Percentiles rank a stretch among this genome's conserved stretches.
Evolutionary conservation across 2,888 invertebrate genomes (phyloP).

Genomic region (Drosophila greeni): DNA sequence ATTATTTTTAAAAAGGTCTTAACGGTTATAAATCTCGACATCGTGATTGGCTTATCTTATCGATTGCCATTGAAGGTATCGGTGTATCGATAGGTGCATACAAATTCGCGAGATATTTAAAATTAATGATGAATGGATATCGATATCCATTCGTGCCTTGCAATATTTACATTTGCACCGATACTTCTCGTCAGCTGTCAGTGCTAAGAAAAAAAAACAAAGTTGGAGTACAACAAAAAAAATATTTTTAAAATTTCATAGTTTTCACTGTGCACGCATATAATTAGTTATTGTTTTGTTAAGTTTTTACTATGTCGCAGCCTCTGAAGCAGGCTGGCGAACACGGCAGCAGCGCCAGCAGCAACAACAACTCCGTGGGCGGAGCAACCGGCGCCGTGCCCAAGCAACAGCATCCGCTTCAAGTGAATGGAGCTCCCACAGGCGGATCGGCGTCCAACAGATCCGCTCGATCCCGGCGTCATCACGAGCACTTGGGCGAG

Average conservation of each 20-base stretch:
- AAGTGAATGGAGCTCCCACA: constrained; percentile 43
- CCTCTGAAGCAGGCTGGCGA: constrained; percentile 26
- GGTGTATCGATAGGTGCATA: background rate
- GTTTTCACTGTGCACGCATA: constrained; percentile 14
- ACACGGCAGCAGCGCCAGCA: constrained; percentile 45
- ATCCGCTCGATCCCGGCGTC: constrained; percentile 42
- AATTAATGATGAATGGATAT: background rate
- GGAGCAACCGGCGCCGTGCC: constrained; percentile 66
- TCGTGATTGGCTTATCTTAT: background rate
- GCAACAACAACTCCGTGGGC: constrained; percentile 43
- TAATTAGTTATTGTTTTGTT: background rate
- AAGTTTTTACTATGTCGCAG: constrained; percentile 35
- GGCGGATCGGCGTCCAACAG: constrained; percentile 23
- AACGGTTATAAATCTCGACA: background rate
- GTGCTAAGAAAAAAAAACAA: constrained; percentile 7
- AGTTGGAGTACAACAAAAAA: constrained; percentile 20
- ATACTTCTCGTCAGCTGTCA: constrained; percentile 26
- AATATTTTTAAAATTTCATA: constrained; percentile 7
- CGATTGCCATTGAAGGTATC: background rate
- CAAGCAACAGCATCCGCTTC: constrained; percentile 49
- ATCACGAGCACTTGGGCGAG: constrained; percentile 51
- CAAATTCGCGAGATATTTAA: background rate
- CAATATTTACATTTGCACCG: constrained; percentile 1
- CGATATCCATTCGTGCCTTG: background rate
- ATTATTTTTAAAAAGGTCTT: background rate